Evolutionary conservation across 1,140 invertebrate species (phyloP).

Genomic region (Diplogasteroides magnus): DNA sequence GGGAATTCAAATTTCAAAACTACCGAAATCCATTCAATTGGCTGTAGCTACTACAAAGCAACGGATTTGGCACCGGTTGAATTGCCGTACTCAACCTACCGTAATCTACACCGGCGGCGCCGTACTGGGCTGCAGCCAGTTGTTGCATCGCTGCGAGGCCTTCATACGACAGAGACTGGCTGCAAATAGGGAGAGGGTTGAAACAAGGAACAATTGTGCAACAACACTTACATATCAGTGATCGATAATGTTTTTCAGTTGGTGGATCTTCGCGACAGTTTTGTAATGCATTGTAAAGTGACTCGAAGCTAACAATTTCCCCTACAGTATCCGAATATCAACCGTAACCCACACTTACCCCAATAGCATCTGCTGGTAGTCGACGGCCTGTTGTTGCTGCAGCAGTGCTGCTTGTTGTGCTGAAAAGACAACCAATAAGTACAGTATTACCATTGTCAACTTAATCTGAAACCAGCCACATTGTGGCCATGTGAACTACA

Average conservation of each 20-base stretch:
- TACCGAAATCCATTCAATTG: background rate
- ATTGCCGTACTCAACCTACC: too few relatives aligned
- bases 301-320: too few relatives aligned
- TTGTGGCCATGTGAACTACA: too few relatives aligned
- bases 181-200: too few relatives aligned
- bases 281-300: background rate
- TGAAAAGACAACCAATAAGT: too few relatives aligned
- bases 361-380: constrained; percentile 26
- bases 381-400: constrained; percentile 34
- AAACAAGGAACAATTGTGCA: background rate
- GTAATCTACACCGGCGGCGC: background rate
- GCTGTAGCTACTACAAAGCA: background rate
- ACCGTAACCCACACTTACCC: constrained; percentile 12
- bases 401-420: constrained; percentile 25
- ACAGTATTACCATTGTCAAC: too few relatives aligned
- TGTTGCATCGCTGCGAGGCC: background rate
- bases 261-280: background rate
- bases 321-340: too few relatives aligned
- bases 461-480: too few relatives aligned
- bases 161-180: background rate
- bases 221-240: background rate
- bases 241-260: background rate
- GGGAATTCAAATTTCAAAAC: background rate
- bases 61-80: too few relatives aligned
- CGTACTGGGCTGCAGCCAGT: background rate